Evolutionary conservation across 2,113 vertebrate genomes (phyloP).

Genomic region (Aplodontia rufa): DNA sequence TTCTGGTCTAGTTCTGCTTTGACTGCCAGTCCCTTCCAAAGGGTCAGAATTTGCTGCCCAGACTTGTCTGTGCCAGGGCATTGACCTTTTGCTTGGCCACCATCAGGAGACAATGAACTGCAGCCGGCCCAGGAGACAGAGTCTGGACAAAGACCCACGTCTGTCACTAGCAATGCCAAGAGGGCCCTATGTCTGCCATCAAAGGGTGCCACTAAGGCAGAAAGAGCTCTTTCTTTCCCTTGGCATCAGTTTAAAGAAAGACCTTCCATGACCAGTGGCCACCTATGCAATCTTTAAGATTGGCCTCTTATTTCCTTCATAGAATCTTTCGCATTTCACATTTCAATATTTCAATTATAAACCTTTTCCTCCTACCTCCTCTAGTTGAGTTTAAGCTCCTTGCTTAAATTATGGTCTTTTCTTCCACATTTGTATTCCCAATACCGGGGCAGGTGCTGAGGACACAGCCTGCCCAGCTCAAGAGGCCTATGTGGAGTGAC

Average conservation of each 20-base stretch:
- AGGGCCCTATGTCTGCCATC: neutral
- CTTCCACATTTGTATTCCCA: neutral
- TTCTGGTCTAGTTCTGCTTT: neutral
- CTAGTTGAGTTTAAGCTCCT: neutral
- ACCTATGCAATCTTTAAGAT: neutral
- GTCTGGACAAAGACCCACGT: neutral
- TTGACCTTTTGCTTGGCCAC: neutral
- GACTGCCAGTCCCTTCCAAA: neutral
- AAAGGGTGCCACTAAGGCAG: neutral
- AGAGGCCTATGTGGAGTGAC: neutral
- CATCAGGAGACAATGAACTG: neutral
- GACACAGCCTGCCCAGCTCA: neutral
- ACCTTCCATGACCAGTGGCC: neutral
- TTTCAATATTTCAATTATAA: neutral
- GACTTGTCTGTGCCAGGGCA: neutral
- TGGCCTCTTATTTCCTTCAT: neutral
- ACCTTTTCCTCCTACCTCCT: rapidly evolving
- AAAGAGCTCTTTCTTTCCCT: neutral
- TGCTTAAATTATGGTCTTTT: neutral
- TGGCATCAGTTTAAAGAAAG: neutral
- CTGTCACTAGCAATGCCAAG: neutral
- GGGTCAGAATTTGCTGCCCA: neutral
- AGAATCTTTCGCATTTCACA: neutral
- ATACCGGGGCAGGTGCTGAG: neutral
- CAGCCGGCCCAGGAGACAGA: neutral